Evolutionary conservation across 2,113 vertebrate genomes (phyloP).

Genomic region (Embiotoca jacksoni): DNA sequence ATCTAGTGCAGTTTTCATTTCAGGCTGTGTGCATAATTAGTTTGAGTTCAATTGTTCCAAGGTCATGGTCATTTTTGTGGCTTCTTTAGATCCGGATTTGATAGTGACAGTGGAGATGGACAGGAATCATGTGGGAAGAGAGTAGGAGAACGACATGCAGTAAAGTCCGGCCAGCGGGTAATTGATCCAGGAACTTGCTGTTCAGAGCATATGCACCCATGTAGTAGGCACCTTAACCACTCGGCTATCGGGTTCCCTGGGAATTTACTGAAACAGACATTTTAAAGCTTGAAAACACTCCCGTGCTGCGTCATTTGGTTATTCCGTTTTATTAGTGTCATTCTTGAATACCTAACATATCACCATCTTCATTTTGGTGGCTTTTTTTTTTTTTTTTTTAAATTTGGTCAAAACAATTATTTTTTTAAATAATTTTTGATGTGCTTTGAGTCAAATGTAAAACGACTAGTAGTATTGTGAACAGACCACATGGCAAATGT

Average conservation of each 20-base stretch:
- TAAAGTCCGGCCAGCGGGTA: too few species aligned
- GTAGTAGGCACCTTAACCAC: too few species aligned
- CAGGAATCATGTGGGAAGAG: too few species aligned
- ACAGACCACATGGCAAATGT: not conserved
- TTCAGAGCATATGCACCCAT: too few species aligned
- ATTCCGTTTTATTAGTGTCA: not conserved
- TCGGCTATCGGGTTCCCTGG: not conserved
- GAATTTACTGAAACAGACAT: not conserved
- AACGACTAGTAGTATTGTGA: not conserved
- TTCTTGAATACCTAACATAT: not conserved
- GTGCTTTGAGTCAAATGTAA: not conserved
- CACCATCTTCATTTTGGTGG: not conserved
- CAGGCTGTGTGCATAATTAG: not conserved
- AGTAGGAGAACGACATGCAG: too few species aligned
- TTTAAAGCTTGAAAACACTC: not conserved
- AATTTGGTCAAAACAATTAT: not conserved
- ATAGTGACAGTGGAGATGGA: too few species aligned
- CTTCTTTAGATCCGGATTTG: too few species aligned
- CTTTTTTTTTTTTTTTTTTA: slow-evolving; percentile 12
- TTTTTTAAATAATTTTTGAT: not conserved
- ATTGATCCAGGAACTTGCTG: too few species aligned
- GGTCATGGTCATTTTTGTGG: not conserved
- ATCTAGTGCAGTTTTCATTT: slow-evolving; percentile 1
- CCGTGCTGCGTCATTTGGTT: not conserved
- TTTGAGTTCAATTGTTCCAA: slow-evolving; percentile 8